Conservation (phyloP, 2,797 vertebrate genomes). For the Dallia pectoralis region DNA sequence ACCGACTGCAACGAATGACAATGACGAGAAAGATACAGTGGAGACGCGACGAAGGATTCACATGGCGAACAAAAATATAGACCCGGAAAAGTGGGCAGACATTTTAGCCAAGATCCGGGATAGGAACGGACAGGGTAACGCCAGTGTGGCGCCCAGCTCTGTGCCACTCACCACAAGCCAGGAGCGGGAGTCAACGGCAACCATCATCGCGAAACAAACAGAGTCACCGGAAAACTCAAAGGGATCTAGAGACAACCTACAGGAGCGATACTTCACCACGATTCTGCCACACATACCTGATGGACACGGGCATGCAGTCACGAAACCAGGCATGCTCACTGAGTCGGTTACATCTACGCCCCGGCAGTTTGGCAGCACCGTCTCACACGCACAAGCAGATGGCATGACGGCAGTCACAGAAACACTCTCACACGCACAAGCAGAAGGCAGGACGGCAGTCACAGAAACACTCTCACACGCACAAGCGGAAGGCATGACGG, state of each 20-base stretch:
- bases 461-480: slow-evolving; percentile 44
- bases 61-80: slow-evolving; percentile 83
- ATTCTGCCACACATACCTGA: neutral
- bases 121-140: slow-evolving; percentile 62
- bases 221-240: slow-evolving; percentile 34
- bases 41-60: slow-evolving; percentile 79
- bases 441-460: slow-evolving; percentile 38
- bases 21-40: slow-evolving; percentile 69
- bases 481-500: slow-evolving; percentile 39
- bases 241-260: slow-evolving; percentile 62
- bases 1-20: slow-evolving; percentile 50
- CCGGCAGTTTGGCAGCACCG: slow-evolving; percentile 30
- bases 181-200: slow-evolving; percentile 15
- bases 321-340: slow-evolving; percentile 24
- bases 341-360: slow-evolving; percentile 56
- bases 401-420: slow-evolving; percentile 38
- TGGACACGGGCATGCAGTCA: neutral
- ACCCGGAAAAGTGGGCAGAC: slow-evolving; percentile 88
- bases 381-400: slow-evolving; percentile 49
- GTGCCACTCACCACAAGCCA: slow-evolving; percentile 31
- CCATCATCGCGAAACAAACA: slow-evolving; percentile 19
- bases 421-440: slow-evolving; percentile 46
- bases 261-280: slow-evolving; percentile 26
- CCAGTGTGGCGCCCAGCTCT: slow-evolving; percentile 42
- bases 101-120: slow-evolving; percentile 89